These are phyloP conservation scores for Hozukius guyotensis DNA, from an alignment of 2,797 vertebrate genomes.

Conservation along the genomic window DNA sequence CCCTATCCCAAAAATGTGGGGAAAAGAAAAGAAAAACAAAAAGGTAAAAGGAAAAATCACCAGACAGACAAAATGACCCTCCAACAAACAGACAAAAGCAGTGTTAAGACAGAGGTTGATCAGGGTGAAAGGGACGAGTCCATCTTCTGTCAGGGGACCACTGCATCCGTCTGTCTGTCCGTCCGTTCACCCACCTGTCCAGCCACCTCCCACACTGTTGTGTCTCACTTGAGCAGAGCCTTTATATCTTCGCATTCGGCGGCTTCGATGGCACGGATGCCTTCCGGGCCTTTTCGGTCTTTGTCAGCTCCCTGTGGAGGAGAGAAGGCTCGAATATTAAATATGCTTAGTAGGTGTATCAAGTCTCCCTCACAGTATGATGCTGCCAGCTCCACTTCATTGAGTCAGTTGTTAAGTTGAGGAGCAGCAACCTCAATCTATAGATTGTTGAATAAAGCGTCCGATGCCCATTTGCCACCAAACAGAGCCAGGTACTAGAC, in stretches of 20 bases:
- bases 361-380: neutral
- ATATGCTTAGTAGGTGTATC: constrained; percentile 16
- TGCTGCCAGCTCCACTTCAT: neutral
- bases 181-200: constrained; percentile 65
- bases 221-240: constrained; percentile 81
- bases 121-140: constrained; percentile 52
- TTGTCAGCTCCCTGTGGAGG: constrained; percentile 84
- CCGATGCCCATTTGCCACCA: neutral
- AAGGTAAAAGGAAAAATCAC: constrained; percentile 43
- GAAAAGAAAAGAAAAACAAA: constrained; percentile 10
- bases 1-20: constrained; percentile 41
- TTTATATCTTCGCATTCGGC: constrained; percentile 72
- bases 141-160: constrained; percentile 68
- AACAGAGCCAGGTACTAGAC: neutral
- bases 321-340: constrained; percentile 50
- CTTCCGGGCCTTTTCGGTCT: constrained; percentile 71
- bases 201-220: constrained; percentile 48
- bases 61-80: constrained; percentile 70
- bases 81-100: constrained; percentile 78
- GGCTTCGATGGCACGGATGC: constrained; percentile 64
- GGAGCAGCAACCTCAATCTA: neutral
- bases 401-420: constrained; percentile 12
- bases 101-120: constrained; percentile 70
- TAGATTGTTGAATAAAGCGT: neutral
- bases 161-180: constrained; percentile 70